Evolutionary conservation across 2,113 vertebrate species (phyloP), one percentile per base, ranked within the genome.

Genomic region (Polypterus senegalus): DNA sequence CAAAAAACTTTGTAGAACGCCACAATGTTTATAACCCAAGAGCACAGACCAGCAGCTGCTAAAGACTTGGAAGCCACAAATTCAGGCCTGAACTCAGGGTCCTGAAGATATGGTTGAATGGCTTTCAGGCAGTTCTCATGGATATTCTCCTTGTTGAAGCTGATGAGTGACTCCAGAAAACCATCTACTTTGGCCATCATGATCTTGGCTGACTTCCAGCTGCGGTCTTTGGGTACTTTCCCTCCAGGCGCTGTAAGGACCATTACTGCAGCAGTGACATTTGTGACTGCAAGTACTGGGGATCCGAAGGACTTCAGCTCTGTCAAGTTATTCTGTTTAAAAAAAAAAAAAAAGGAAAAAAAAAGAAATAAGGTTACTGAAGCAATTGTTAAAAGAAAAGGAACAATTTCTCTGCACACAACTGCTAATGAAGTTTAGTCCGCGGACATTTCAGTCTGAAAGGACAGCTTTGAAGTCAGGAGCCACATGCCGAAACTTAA

Each of bases 301-400:
- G 92, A 84, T 5, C 93, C 91, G 0, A 97, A 99, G 0, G 93
- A 93, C 82, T 91, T 98, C 72, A 99, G 67, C 75, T 99, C 95
- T 0, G 92, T 98, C 73, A 98, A 70, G 67, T 97, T 99, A 67
- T 79, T 93, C 95, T 99, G 79, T 1, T 1, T 27, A 1, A 1
- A 69, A 72, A 73, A 48, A 43, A 49, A 57, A 56, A 47, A 9
- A 57, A 56, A 7, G 43, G 43, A 57, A 8, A 52, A 52, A 52
- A 8, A 27, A 55, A 9, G 66, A 72, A 71, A 71, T 6, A 9
- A 66, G 27, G 27, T 27, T 27, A 27, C 27, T 27, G 27, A 27
- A 27, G 27, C 27, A 27, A 55, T 55, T 55, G 43, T 10, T 55
- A 55, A 55, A 55, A 55, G 5, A 10, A 9, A 5, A 55, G 9